Conservation (phyloP, 1,140 invertebrate species). For the Mactra quadrangularis region DNA sequence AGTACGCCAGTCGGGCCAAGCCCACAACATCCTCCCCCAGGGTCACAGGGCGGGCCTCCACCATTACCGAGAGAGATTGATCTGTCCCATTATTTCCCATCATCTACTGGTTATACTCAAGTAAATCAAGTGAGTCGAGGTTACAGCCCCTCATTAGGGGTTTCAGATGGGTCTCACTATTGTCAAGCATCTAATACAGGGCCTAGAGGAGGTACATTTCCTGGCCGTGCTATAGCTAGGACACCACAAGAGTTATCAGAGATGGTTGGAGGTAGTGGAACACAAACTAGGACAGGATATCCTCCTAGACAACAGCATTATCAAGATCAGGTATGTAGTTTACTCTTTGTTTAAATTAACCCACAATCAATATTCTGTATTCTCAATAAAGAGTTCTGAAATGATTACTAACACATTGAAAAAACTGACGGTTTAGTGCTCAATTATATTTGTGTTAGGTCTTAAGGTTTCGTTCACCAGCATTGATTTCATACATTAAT, state of each 20-base stretch:
- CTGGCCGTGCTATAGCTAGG: slow-evolving; percentile 43
- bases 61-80: slow-evolving; percentile 66
- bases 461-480: no score
- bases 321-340: slow-evolving; percentile 61
- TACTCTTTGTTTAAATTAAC: neutral
- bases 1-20: slow-evolving; percentile 75
- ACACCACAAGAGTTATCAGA: slow-evolving; percentile 66
- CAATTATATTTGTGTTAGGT: no score
- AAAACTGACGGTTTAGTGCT: no score
- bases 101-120: slow-evolving; percentile 76
- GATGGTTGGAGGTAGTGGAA: slow-evolving; percentile 52
- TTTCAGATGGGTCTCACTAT: slow-evolving; percentile 29
- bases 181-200: slow-evolving; percentile 33
- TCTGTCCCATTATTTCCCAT: slow-evolving; percentile 78
- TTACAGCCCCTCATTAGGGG: slow-evolving; percentile 29
- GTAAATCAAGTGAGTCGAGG: slow-evolving; percentile 56
- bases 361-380: no score
- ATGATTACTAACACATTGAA: no score
- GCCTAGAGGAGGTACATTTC: slow-evolving; percentile 44
- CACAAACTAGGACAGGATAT: slow-evolving; percentile 38
- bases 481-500: no score
- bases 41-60: slow-evolving; percentile 27
- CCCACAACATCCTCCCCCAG: slow-evolving; percentile 61
- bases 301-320: slow-evolving; percentile 64
- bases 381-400: no score